Evolutionary conservation across 1,140 invertebrate species (phyloP), one percentile per base, ranked within the genome.

Genomic region (Epicauta chinensis): DNA sequence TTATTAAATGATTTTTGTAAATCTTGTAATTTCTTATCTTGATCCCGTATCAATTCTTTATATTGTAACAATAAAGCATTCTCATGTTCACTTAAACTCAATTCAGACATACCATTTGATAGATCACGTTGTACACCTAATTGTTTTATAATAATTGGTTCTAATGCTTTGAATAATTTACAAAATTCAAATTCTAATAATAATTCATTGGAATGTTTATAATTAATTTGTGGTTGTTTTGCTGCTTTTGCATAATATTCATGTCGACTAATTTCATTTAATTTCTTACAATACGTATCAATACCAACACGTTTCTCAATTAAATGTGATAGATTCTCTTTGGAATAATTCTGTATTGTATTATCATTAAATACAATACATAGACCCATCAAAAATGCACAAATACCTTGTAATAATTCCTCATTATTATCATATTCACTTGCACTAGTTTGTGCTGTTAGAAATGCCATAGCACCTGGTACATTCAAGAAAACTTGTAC

Each of bases 151-250:
- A 82, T 74, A 32, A 75, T 65, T 23, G 73, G 76, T 77, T 91
- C 87, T 16, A 89, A 67, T 7, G 76, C 77, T 74, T 91, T 92
- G 60, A 90, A 91, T 9, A 97, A 72, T 64, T 83, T 83, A 64
- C 92, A 96, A 75, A 98, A 99, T 71, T 97, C 91, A 71, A 93
- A 93, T 71, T 99, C 97, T 43, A 98, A 79, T 16, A 97, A 74
- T 13, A 98, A 75, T 58, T 97, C 91, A 9, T 74, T 75, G 4
- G 90, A 74, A 55, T 83, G 73, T 67, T 84, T 87, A 10, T 82
- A 84, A 30, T 81, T 77, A 3, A 92, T 79, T 69, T 98, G 92
- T 1, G 96, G 94, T 68, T 93, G 91, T 72, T 98, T 97, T 2
- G 90, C 82, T 17, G 95, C 91, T 66, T 83, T 81, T 23, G 87